A percentile compares a stretch with the other conserved stretches of the same genome.
Evolutionary conservation across 2,113 vertebrate species (phyloP).

Genomic region (Lepus timidus): DNA sequence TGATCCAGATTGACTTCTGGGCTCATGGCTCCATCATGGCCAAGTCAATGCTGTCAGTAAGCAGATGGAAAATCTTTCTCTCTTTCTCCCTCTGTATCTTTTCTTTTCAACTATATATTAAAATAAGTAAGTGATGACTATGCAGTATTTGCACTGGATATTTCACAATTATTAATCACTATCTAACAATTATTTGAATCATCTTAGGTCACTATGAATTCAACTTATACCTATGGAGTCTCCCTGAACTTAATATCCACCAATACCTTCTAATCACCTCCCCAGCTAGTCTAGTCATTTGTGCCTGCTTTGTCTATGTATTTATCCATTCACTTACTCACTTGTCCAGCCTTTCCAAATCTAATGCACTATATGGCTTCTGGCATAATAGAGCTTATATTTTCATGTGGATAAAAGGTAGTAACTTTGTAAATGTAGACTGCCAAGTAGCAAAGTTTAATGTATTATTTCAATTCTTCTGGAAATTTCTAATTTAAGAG

Average conservation of each 20-base stretch:
- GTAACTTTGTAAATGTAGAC: not conserved
- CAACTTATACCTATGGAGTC: fast-evolving
- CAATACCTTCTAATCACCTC: not conserved
- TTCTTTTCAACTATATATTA: too few species aligned
- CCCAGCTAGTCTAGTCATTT: not conserved
- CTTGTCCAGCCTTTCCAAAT: not conserved
- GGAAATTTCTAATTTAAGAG: not conserved
- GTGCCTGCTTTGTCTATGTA: not conserved
- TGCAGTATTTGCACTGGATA: not conserved
- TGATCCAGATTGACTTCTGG: too few species aligned
- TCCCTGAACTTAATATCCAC: not conserved
- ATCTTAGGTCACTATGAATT: not conserved
- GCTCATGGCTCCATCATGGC: too few species aligned
- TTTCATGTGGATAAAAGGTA: not conserved
- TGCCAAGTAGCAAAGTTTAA: not conserved
- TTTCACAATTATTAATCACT: not conserved
- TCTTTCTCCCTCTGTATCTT: too few species aligned
- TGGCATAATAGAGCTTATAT: not conserved
- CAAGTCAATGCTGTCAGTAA: too few species aligned
- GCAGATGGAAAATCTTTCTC: too few species aligned
- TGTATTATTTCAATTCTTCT: not conserved
- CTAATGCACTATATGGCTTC: not conserved
- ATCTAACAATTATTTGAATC: fast-evolving
- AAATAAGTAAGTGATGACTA: too few species aligned
- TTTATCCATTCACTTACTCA: not conserved